A percentile compares a stretch with the other conserved stretches of the same genome.
phyloP scores from a whole-genome alignment of 2,113 vertebrate genomes.

The Toxotes chatareus region DNA sequence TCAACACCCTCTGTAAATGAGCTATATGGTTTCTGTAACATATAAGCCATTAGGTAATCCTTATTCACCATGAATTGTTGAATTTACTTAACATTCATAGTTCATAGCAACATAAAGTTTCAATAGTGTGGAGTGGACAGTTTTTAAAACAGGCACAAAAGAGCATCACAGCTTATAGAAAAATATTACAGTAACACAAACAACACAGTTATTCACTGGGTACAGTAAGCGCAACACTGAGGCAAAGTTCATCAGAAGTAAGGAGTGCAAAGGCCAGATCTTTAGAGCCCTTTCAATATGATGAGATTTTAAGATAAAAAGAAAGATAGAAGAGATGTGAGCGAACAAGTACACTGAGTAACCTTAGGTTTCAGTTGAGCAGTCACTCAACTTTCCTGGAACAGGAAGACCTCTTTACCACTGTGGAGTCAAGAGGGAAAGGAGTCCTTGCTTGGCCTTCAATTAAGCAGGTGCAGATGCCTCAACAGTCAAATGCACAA shows the following conservation, averaged over 20 bases:
- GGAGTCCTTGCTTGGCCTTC: background rate
- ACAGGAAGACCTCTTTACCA: background rate
- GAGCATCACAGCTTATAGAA: background rate
- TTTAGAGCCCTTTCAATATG: background rate
- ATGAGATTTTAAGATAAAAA: background rate
- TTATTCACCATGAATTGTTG: background rate
- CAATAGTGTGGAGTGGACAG: background rate
- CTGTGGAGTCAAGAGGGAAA: background rate
- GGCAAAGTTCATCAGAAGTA: background rate
- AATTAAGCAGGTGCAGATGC: background rate
- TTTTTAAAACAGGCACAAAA: conserved; percentile 1
- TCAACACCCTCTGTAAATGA: too few relatives aligned
- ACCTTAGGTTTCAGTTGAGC: background rate
- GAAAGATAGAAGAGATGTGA: background rate
- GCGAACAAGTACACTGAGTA: background rate
- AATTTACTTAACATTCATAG: background rate
- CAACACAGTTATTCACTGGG: background rate
- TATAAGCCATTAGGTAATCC: background rate
- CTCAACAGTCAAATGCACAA: background rate
- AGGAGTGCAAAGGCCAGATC: background rate
- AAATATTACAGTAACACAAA: background rate
- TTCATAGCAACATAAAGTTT: background rate
- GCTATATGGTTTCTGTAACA: background rate
- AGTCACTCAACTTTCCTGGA: background rate
- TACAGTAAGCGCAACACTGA: background rate